These are phyloP conservation scores for Alectura lathami DNA, from an alignment of 2,113 vertebrate genomes.

Conservation along the genomic window DNA sequence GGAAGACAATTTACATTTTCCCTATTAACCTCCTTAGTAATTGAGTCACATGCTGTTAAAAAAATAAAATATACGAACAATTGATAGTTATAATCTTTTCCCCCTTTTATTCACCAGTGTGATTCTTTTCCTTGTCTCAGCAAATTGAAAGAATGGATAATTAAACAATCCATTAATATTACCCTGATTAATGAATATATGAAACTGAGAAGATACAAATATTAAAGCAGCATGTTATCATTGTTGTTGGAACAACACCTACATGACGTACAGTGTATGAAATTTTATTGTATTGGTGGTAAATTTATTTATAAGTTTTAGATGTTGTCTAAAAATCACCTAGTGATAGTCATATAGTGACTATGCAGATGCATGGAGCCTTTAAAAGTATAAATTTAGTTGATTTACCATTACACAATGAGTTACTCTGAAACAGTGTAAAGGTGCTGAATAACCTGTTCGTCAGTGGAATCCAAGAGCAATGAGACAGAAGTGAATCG, in stretches of 20 bases:
- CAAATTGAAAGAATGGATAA: neutral
- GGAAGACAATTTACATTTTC: neutral
- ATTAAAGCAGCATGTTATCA: neutral
- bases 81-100: neutral
- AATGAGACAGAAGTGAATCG: neutral
- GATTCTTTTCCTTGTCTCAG: neutral
- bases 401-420: neutral
- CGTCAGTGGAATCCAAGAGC: neutral
- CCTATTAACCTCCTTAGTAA: neutral
- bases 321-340: neutral
- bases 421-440: neutral
- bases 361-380: neutral
- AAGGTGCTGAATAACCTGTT: neutral
- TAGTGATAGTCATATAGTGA: neutral
- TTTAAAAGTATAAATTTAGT: slow-evolving; percentile 4
- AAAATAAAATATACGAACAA: neutral
- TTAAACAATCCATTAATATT: neutral
- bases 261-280: neutral
- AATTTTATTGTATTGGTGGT: neutral
- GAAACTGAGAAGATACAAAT: neutral
- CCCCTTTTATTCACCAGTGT: neutral
- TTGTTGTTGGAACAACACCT: neutral
- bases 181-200: neutral
- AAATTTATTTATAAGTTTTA: neutral
- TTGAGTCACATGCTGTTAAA: neutral